Evolutionary conservation across 2,888 invertebrate genomes (phyloP), one percentile per base, ranked within the genome.

Genomic region (Plebejus melissa): DNA sequence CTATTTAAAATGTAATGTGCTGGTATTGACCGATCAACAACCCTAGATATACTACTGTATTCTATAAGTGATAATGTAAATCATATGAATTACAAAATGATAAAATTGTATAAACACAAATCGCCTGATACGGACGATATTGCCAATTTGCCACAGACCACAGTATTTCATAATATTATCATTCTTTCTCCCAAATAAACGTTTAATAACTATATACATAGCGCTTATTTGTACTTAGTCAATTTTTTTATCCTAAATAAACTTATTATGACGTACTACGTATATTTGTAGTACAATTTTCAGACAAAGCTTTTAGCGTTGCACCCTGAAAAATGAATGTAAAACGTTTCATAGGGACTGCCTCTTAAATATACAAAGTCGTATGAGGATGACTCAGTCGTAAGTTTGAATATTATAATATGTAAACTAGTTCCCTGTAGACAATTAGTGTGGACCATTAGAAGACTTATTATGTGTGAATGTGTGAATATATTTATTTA

Each of bases 371-470:
- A 80, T 87, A 88, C 86, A 85, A 85, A 85, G 86, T 85, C 86
- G 87, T 86, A 86, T 82, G 83, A 87, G 89, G 87, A 91, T 93
- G 93, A 93, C 90, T 93, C 92, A 91, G 91, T 88, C 82, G 87
- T 86, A 89, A 88, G 91, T 89, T 91, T 90, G 89, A 91, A 91
- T 92, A 92, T 90, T 87, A 90, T 89, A 89, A 89, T 91, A 92
- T 91, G 93, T 91, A 88, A 92, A 93, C 87, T 90, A 89, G 90
- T 85, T 85, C 87, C 87, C 86, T 79, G 83, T 83, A 84, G 82
- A 89, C 89, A 91, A 91, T 91, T 91, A 92, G 88, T 88, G 87
- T 88, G 86, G 85, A 89, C 90, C 90, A 90, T 89, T 90, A 88
- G 87, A 87, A 88, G 86, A 88, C 85, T 82, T 83, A 87, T 87